Evolutionary conservation across 2,888 invertebrate species (phyloP), one percentile per base, ranked within the genome.

Genomic region (Limenitis camilla): DNA sequence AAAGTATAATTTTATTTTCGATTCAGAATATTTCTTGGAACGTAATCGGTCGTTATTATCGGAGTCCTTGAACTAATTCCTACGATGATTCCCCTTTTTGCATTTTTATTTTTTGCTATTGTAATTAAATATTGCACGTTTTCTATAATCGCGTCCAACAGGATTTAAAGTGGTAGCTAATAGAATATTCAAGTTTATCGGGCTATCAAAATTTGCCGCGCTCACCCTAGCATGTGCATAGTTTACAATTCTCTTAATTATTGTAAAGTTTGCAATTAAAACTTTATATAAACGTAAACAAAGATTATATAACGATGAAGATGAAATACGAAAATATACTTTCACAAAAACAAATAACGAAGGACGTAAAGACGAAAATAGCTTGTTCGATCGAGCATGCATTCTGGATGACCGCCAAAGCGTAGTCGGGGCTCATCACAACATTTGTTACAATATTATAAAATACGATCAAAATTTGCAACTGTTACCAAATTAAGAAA

Each of bases 301-400:
- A 41, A 39, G 29, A 33, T 46, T 42, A 41, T 29, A 30, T 61
- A 67, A 71, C 69, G 71, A 64, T 56, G 35, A 65, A 65, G 71
- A 68, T 57, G 29, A 52, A 53, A 54, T 57, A 55, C 69, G 72
- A 70, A 76, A 74, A 78, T 78, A 78, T 68, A 71, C 40, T 49
- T 53, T 56, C 19, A 40, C 63, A 61, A 75, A 72, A 76, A 78
- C 71, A 76, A 76, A 78, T 67, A 66, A 65, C 67, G 78, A 80
- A 81, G 81, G 81, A 78, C 81, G 71, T 65, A 50, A 49, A 52
- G 66, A 71, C 76, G 61, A 70, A 77, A 83, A 82, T 81, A 81
- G 71, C 67, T 66, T 68, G 74, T 76, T 78, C 77, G 71, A 71
- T 68, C 68, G 68, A 68, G 67, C 70, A 68, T 69, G 65, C 66